Base-by-base conservation (phyloP, 2,888 invertebrate genomes). In the Eudasyphora cyanicolor region DNA sequence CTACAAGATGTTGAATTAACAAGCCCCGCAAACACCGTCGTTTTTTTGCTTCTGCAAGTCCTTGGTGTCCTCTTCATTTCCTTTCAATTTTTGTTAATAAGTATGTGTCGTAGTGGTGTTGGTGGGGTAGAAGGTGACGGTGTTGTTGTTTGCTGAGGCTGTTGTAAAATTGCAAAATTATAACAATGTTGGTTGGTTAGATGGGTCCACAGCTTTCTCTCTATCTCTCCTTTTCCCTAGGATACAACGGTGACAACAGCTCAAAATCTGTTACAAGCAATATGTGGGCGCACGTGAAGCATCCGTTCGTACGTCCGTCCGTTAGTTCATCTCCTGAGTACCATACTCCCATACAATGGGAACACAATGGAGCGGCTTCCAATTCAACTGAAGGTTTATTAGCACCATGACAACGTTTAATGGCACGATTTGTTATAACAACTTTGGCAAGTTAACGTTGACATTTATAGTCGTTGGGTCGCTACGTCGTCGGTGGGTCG, bases 1-100 rank as follows among this genome's bases (percentile, higher is more conserved):
- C 73, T 77, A 69, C 76, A 78, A 81, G 76, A 84, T 81, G 78
- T 81, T 81, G 76, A 84, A 81, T 84, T 81, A 84, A 84, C 67
- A 78, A 78, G 45, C 67, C 29, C 78, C 19, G 67, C 19, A 21
- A 24, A 45, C 57, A 21, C 32, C 70, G 19, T 70, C 29, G 19
- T 32, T 54, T 54, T 71, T 73, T n/a, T 73, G 8, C 8, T 57
- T 54, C 1, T 35, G n/a, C n/a, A n/a, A n/a, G n/a, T n/a, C n/a
- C n/a, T 73, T 57, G 29, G 7, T 24, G 70, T 29, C 51, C 51
- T 27, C 49, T 51, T 51, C 29, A 51, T 17, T 45, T 35, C 21
- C 5, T 35, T 35, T 57, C 54, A 2, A n/a, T 60, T 60, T 60
- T 60, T 45, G n/a, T 29, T 60, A n/a, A 29, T 29, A 32, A n/a